Conservation (phyloP, 2,113 vertebrate species). For the Alligator mississippiensis region DNA sequence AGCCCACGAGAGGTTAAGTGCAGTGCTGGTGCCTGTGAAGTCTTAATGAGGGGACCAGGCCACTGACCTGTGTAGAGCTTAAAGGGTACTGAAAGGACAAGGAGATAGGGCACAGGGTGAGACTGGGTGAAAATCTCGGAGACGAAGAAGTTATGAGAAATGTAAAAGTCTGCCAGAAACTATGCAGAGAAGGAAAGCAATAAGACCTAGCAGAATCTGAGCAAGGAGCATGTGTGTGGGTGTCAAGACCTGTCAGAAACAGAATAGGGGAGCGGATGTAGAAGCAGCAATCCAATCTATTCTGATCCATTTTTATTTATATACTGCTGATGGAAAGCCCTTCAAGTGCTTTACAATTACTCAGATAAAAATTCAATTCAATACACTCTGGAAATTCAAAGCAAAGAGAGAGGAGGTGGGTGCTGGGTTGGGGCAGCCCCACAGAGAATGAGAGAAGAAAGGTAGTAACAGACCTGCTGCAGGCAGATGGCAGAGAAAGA, state of each 20-base stretch:
- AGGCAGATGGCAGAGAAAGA: background rate
- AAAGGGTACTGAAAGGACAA: background rate
- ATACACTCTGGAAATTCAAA: background rate
- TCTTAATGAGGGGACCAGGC: background rate
- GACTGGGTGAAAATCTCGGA: background rate
- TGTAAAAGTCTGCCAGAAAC: slow-evolving; percentile 40
- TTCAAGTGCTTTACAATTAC: slow-evolving; percentile 31
- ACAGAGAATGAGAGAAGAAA: background rate
- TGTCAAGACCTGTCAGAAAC: slow-evolving; percentile 61
- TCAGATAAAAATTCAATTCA: slow-evolving; percentile 29
- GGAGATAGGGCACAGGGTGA: background rate
- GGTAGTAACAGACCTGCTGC: background rate
- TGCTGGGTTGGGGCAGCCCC: background rate
- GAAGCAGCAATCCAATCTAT: slow-evolving; percentile 56
- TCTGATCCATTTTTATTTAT: slow-evolving; percentile 64
- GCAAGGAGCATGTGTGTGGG: slow-evolving; percentile 15
- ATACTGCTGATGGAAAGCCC: slow-evolving; percentile 27
- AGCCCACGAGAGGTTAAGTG: background rate
- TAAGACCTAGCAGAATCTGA: background rate
- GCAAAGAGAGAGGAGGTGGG: background rate
- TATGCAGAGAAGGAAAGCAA: slow-evolving; percentile 4
- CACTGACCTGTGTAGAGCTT: accelerated
- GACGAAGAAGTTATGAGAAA: background rate
- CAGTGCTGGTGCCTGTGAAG: background rate
- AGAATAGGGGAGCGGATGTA: slow-evolving; percentile 36